Base-by-base conservation (phyloP, 2,888 invertebrate species). In the Phrixothrix hirtus region DNA sequence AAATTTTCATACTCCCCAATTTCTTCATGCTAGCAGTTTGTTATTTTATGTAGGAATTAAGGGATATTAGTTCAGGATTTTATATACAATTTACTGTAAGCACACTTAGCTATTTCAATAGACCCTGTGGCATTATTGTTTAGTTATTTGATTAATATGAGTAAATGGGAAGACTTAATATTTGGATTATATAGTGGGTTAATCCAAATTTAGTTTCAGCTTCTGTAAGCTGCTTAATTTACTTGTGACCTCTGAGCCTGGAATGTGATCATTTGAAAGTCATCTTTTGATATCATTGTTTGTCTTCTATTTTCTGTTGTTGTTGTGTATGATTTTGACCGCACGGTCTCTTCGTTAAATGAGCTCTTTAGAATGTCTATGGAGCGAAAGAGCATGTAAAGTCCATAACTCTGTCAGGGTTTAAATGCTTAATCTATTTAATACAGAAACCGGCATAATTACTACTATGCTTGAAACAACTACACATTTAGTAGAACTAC, bases 391-490 rank as follows among this genome's bases (percentile, higher is more conserved):
- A 54, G 48, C 48, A 54, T 43, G 39, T 48, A 48, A 44, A 39
- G 44, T 39, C 54, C 41, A 43, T 54, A 44, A 42, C 44, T 48
- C 34, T 45, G 36, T 21, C 11, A 34, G 38, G 48, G 47, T 47
- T 54, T 54, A 47, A 54, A 48, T 43, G 48, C 39, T 54, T 54
- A 54, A 54, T 54, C 54, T 48, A 48, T 54, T 54, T 54, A 54
- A 48, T 45, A 44, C 48, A 38, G 48, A 54, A 43, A 47, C 35
- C 43, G 25, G 43, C 38, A 48, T 50, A 51, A 51, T 51, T 44
- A 45, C 45, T 35, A 41, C 41, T 55, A 21, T 43, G 31, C 50
- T 55, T 45, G 55, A 37, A 50, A 55, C 49, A 49, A 46, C 45
- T 50, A 31, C 41, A 41, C 52, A 25, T 46, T 52, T 52, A 49